These are phyloP conservation scores for Cantharis rustica DNA, from an alignment of 2,888 invertebrate genomes.

Conservation along the genomic window DNA sequence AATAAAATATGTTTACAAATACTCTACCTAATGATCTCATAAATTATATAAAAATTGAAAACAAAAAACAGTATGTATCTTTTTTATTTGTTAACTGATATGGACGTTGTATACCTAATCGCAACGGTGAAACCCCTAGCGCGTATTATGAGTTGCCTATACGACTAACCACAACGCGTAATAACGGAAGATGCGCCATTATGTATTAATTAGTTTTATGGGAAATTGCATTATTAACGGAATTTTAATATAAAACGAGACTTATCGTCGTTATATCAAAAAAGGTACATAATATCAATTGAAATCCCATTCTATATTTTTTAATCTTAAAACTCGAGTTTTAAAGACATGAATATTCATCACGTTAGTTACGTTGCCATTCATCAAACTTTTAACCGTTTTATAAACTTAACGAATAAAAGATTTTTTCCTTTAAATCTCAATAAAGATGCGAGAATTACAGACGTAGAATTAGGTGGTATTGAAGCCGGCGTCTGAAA, in stretches of 20 bases:
- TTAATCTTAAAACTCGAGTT: conserved; percentile 33
- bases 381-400: conserved; percentile 48
- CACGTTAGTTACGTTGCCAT: conserved; percentile 47
- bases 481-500: conserved; percentile 48
- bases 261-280: neutral
- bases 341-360: conserved; percentile 50
- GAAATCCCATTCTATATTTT: conserved; percentile 22
- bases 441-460: conserved; percentile 48
- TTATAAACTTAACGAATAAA: conserved; percentile 47
- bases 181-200: neutral
- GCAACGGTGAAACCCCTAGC: neutral
- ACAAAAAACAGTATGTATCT: neutral
- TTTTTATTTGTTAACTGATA: neutral
- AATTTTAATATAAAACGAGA: neutral
- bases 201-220: neutral
- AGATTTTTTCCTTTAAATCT: conserved; percentile 46
- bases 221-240: neutral
- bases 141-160: neutral
- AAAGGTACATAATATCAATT: conserved; percentile 20
- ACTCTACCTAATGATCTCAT: neutral
- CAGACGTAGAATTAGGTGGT: conserved; percentile 49
- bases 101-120: neutral
- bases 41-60: neutral
- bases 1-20: neutral
- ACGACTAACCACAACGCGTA: neutral